These are phyloP conservation scores for Bimastos eiseni DNA, from an alignment of 2,888 invertebrate genomes.

Conservation along the genomic window DNA sequence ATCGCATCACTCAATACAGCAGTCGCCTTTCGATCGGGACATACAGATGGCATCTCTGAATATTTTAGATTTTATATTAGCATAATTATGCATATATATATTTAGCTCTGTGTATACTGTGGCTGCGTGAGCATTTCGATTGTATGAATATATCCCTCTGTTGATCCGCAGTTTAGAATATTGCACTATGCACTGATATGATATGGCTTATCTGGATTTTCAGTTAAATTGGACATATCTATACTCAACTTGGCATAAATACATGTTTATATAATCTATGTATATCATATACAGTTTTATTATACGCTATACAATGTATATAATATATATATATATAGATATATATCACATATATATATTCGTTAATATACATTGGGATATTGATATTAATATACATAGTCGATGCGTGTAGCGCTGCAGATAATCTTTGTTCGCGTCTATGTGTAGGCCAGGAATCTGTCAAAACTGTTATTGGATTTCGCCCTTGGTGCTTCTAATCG, in stretches of 20 bases:
- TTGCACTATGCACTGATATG: not conserved
- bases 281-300: not conserved
- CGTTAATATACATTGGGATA: not conserved
- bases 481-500: not conserved
- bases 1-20: not conserved
- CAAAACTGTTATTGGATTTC: not conserved
- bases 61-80: not conserved
- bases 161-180: not conserved
- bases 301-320: not conserved
- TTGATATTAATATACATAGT: not conserved
- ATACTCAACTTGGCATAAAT: too few species aligned
- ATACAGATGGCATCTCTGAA: not conserved
- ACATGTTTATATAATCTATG: not conserved
- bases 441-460: conserved; percentile 4
- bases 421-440: not conserved
- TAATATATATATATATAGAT: not conserved
- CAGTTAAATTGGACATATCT: not conserved
- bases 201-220: not conserved
- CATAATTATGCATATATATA: not conserved
- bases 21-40: not conserved
- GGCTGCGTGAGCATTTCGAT: not conserved
- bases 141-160: not conserved
- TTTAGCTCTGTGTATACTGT: not conserved
- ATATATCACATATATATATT: not conserved
- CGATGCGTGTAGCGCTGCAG: too few species aligned